phyloP scores from a whole-genome alignment of 2,797 vertebrate genomes.

The Microctenopoma steveboyesi region DNA sequence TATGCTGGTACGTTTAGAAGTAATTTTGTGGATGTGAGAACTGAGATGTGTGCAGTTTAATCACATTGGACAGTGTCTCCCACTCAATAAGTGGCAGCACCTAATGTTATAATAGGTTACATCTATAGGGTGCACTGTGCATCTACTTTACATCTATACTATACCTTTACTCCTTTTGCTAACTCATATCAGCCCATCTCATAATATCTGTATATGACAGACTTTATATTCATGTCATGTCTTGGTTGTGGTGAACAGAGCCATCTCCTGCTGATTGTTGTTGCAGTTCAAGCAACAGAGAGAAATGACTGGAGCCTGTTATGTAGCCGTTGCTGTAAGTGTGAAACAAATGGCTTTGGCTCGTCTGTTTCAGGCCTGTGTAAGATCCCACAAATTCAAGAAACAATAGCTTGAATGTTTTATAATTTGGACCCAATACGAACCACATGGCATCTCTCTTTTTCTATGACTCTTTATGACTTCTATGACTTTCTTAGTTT shows the following conservation, averaged over 20 bases:
- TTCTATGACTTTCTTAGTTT: not conserved
- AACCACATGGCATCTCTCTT: not conserved
- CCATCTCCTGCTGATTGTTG: conserved; percentile 24
- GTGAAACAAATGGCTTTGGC: conserved; percentile 28
- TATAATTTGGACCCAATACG: not conserved
- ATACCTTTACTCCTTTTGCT: conserved; percentile 2
- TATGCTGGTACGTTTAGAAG: conserved; percentile 58
- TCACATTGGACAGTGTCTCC: conserved; percentile 58
- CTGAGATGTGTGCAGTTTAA: conserved; percentile 60
- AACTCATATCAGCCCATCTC: conserved; percentile 14
- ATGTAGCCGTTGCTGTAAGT: conserved; percentile 29
- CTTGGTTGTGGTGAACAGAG: conserved; percentile 20
- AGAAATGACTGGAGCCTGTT: conserved; percentile 47
- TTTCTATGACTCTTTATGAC: not conserved
- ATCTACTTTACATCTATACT: conserved; percentile 7
- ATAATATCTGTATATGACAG: not conserved
- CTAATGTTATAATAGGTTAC: conserved; percentile 60
- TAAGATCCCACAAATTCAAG: conserved; percentile 15
- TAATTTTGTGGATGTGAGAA: conserved; percentile 72
- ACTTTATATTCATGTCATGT: conserved; percentile 30
- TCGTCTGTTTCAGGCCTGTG: conserved; percentile 1
- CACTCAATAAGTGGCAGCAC: conserved; percentile 54
- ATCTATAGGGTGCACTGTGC: conserved; percentile 25
- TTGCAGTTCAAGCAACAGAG: conserved; percentile 37
- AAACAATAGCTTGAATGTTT: conserved; percentile 3